These are phyloP conservation scores for Clivina fossor DNA, from an alignment of 2,888 invertebrate genomes.

Conservation along the genomic window DNA sequence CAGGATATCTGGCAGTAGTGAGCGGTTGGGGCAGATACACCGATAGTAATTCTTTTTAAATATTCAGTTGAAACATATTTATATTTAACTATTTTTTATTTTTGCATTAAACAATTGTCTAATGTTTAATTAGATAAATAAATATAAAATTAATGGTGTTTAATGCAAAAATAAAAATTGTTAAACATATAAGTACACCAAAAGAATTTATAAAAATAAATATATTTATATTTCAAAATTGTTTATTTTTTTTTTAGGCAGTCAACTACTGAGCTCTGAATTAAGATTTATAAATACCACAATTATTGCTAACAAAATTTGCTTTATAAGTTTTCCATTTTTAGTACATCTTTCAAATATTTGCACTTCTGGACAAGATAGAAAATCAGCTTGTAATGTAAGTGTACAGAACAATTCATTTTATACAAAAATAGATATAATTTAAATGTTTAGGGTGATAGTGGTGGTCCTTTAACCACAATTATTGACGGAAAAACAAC, in stretches of 20 bases:
- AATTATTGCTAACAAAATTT: conserved; percentile 16
- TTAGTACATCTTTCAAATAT: conserved; percentile 9
- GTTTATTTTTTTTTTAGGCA: conserved; percentile 3
- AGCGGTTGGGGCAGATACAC: conserved; percentile 25
- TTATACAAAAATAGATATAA: not conserved
- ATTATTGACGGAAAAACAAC: not conserved
- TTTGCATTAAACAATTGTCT: too few species aligned
- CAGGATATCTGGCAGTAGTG: conserved; percentile 14
- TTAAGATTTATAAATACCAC: conserved; percentile 10
- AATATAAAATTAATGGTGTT: too few species aligned
- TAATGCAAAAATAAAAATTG: too few species aligned
- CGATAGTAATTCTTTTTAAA: conserved; percentile 19
- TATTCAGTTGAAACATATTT: too few species aligned
- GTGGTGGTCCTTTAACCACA: conserved; percentile 23
- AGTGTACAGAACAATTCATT: conserved; percentile 4
- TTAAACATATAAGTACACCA: too few species aligned
- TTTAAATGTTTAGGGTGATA: conserved; percentile 22
- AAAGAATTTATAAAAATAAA: too few species aligned
- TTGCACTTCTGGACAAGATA: conserved; percentile 17
- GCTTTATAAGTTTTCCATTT: conserved; percentile 23
- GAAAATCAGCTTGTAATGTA: conserved; percentile 29
- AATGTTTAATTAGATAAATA: too few species aligned
- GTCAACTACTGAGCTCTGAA: conserved; percentile 1
- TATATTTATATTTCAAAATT: too few species aligned
- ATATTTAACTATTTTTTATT: too few species aligned